phyloP scores from a whole-genome alignment of 2,888 invertebrate species.

The Azorinus chamasolen region DNA sequence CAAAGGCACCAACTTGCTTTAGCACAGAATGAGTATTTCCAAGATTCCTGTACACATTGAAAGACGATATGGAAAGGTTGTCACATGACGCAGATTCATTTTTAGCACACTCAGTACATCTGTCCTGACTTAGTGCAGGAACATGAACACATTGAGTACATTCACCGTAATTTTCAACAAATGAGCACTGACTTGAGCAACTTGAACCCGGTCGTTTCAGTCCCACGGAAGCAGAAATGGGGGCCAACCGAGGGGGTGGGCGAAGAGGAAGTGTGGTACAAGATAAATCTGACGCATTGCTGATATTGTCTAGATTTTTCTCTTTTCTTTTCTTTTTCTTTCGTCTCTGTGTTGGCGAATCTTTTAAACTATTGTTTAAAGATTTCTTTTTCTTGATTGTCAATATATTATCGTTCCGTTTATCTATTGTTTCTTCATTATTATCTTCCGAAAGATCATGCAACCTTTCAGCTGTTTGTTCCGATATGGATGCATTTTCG shows the following conservation, averaged over 20 bases:
- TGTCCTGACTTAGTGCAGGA: constrained; percentile 10
- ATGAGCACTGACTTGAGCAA: constrained; percentile 52
- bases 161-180: constrained; percentile 21
- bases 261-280: constrained; percentile 43
- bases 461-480: no score
- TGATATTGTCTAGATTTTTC: constrained; percentile 18
- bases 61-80: constrained; percentile 47
- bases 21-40: constrained; percentile 1
- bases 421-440: no score
- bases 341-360: constrained; percentile 36
- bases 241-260: constrained; percentile 61
- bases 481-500: no score
- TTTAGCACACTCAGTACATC: constrained; percentile 22
- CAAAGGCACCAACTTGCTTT: not conserved
- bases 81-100: constrained; percentile 33
- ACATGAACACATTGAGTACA: constrained; percentile 14
- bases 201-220: constrained; percentile 46
- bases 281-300: constrained; percentile 21
- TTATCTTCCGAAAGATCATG: no score
- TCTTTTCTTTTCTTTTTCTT: constrained; percentile 53
- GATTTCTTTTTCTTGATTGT: no score
- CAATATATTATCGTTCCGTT: no score
- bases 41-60: constrained; percentile 5
- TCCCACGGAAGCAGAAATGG: constrained; percentile 31
- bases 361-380: not conserved